Base-by-base conservation (phyloP, 2,797 vertebrate genomes). In the Pempheris klunzingeri region DNA sequence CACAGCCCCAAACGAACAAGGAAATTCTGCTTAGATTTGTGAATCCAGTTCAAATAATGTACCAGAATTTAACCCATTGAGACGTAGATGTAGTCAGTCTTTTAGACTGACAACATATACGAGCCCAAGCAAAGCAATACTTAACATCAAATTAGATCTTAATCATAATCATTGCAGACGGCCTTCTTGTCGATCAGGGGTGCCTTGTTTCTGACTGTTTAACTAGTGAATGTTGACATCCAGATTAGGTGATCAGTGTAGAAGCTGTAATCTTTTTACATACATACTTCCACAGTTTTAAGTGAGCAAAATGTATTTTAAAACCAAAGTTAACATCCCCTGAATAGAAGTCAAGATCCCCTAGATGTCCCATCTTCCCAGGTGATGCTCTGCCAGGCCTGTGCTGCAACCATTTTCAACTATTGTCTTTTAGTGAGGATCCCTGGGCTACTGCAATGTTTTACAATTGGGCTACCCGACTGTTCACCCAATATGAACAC, bases 1-100 rank as follows among this genome's bases (percentile, higher is more conserved):
- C 26, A 43, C 20, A 14, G n/a, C 54, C 12, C 28, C 41, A 46
- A 65, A 55, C 22, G 43, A 81, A 64, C 60, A 41, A 15, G 15
- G 39, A 32, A 26, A 10, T 39, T 39, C 5, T 30, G 3, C 22
- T 38, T 11, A 22, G 22, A 34, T 12, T 11, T 20, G 22, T 44
- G 20, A 32, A 46, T 58, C 7, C 9, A 62, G 22, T 14, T 39
- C 4, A 36, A 34, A 26, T 44, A 20, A 24, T 28, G 17, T 18
- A 41, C 22, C 2, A 30, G 15, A 36, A 7, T 58, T 58, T 0
- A 57, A 57, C 36, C 17, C 24, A 22, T 4, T 36, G 3, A n/a
- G n/a, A n/a, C 2, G 0, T 26, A 14, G 47, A 62, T n/a, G n/a
- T n/a, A n/a, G n/a, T n/a, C n/a, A n/a, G n/a, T n/a, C n/a, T n/a